phyloP scores from a whole-genome alignment of 2,888 invertebrate species.

The Hirtodrosophila histrioides region DNA sequence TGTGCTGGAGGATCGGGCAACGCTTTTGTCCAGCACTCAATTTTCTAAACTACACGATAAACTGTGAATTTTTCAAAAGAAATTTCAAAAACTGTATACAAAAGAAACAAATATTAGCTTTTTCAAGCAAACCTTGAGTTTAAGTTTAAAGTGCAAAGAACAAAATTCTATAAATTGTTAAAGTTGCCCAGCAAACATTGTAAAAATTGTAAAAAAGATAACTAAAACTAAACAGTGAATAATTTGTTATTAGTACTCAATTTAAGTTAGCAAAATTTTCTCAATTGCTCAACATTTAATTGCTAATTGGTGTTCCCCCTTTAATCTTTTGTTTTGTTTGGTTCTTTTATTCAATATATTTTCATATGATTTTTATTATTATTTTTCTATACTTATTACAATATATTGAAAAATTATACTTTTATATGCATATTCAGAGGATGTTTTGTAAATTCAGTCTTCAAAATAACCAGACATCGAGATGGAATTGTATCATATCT shows the following conservation, averaged over 20 bases:
- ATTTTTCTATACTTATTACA: slow-evolving; percentile 36
- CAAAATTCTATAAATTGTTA: slow-evolving; percentile 32
- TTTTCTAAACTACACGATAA: slow-evolving; percentile 30
- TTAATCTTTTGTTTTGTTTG: slow-evolving; percentile 5
- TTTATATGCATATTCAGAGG: slow-evolving; percentile 11
- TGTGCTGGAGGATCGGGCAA: slow-evolving; percentile 31
- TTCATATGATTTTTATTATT: slow-evolving; percentile 29
- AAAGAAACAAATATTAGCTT: slow-evolving; percentile 11
- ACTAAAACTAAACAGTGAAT: slow-evolving; percentile 10
- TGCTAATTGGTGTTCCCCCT: slow-evolving; percentile 7
- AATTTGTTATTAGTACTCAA: slow-evolving; percentile 34
- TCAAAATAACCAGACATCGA: slow-evolving; percentile 3
- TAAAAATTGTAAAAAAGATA: slow-evolving; percentile 44
- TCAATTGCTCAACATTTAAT: slow-evolving; percentile 39
- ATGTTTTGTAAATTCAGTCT: slow-evolving; percentile 10
- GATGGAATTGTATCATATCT: not conserved
- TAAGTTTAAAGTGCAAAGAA: slow-evolving; percentile 46
- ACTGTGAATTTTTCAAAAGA: slow-evolving; percentile 74
- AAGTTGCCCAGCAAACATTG: slow-evolving; percentile 35
- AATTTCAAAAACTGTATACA: slow-evolving; percentile 19
- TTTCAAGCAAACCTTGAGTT: slow-evolving; percentile 22
- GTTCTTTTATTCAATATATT: slow-evolving; percentile 10
- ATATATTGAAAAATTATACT: slow-evolving; percentile 40
- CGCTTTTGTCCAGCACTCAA: slow-evolving; percentile 46
- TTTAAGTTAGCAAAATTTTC: slow-evolving; percentile 41